Percentiles rank a stretch among this genome's conserved stretches.
Conservation (phyloP, 2,888 invertebrate genomes). For the Tineola bisselliella region DNA sequence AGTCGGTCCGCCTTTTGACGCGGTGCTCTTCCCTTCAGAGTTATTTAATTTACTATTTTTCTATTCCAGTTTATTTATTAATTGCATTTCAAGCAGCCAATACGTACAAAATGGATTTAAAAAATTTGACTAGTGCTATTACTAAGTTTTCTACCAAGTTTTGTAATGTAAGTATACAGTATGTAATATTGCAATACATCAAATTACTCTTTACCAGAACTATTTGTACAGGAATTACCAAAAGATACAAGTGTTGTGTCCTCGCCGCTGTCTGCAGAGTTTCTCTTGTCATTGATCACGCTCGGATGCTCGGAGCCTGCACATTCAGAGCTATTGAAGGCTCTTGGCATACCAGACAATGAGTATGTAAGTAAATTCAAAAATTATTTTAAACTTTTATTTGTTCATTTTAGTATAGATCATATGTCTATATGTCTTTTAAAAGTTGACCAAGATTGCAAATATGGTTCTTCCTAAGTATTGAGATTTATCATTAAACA, state of each 20-base stretch:
- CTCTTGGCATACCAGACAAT: conserved; percentile 42
- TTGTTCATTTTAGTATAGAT: too few relatives aligned
- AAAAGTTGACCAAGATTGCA: too few relatives aligned
- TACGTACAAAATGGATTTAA: conserved; percentile 39
- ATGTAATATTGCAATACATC: too few relatives aligned
- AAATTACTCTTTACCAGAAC: too few relatives aligned
- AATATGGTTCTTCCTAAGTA: too few relatives aligned
- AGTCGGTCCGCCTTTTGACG: neutral
- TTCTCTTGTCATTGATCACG: conserved; percentile 49
- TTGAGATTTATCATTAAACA: too few relatives aligned
- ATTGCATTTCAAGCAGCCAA: conserved; percentile 25
- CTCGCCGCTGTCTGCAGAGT: conserved; percentile 60
- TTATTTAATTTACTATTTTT: neutral
- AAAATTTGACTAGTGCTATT: conserved; percentile 41
- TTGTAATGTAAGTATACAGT: conserved; percentile 52
- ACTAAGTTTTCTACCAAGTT: conserved; percentile 55
- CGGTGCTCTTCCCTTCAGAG: neutral
- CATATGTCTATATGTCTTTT: too few relatives aligned
- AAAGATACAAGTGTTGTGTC: conserved; percentile 51
- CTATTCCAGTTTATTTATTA: conserved; percentile 32
- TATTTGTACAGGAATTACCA: conserved; percentile 48
- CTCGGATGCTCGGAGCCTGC: conserved; percentile 44
- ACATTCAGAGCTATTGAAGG: conserved; percentile 39
- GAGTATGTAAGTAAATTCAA: conserved; percentile 40
- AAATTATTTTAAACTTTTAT: neutral